Conservation (phyloP, 2,888 invertebrate species). For the Cataglyphis albicans region DNA sequence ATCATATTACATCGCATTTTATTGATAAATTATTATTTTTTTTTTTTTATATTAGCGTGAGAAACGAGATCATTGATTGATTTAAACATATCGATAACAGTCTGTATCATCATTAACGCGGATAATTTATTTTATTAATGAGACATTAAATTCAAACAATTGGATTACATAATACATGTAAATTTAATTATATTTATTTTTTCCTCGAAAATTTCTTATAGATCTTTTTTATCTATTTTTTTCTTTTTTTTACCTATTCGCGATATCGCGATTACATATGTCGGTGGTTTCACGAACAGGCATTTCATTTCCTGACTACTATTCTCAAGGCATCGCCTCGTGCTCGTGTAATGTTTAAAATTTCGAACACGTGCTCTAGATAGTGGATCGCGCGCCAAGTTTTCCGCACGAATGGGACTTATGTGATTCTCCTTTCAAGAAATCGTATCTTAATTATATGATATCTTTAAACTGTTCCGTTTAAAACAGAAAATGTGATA, state of each 20-base stretch:
- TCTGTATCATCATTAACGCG: too few relatives aligned
- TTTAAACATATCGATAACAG: too few relatives aligned
- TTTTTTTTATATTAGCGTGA: neutral
- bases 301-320: slow-evolving; percentile 22
- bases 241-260: neutral
- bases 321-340: slow-evolving; percentile 28
- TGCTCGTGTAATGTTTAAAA: slow-evolving; percentile 45
- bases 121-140: too few relatives aligned
- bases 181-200: neutral
- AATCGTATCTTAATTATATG: slow-evolving; percentile 44
- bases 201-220: too few relatives aligned
- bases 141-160: too few relatives aligned
- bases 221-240: neutral
- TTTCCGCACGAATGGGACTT: slow-evolving; percentile 48
- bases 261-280: neutral
- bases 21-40: neutral
- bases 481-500: neutral
- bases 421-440: slow-evolving; percentile 64
- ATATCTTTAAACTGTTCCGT: neutral
- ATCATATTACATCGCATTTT: neutral
- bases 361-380: slow-evolving; percentile 51
- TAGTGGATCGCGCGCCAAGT: slow-evolving; percentile 32
- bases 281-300: slow-evolving; percentile 7
- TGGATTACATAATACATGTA: neutral
- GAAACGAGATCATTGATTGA: too few relatives aligned